These are phyloP conservation scores for Melanotaenia boesemani DNA, from an alignment of 2,797 vertebrate genomes.

Conservation along the genomic window DNA sequence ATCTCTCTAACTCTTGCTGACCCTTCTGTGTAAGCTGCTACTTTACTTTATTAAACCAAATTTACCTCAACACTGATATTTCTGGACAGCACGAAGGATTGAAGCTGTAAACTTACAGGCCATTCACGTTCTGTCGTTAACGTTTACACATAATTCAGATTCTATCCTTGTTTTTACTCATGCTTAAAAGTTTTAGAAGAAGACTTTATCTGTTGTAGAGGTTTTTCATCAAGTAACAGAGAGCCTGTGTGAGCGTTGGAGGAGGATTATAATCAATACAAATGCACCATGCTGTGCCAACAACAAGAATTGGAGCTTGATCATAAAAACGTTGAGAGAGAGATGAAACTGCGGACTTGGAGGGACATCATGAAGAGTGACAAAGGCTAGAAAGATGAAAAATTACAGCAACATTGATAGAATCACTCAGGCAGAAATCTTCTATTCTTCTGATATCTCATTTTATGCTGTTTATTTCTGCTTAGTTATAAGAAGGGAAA, in stretches of 20 bases:
- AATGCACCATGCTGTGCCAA: slow-evolving; percentile 33
- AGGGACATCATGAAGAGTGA: slow-evolving; percentile 4
- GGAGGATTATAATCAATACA: slow-evolving; percentile 45
- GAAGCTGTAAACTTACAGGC: slow-evolving; percentile 21
- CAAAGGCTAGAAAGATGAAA: neutral
- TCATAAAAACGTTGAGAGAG: slow-evolving; percentile 33
- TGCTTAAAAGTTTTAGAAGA: slow-evolving; percentile 7
- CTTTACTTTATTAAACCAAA: slow-evolving; percentile 33
- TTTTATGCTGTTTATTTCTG: neutral
- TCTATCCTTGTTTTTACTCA: slow-evolving; percentile 19
- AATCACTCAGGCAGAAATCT: slow-evolving; percentile 1
- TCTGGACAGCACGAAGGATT: neutral
- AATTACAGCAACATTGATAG: neutral
- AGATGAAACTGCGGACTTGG: neutral
- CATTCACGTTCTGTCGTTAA: slow-evolving; percentile 18
- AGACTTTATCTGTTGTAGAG: slow-evolving; percentile 28
- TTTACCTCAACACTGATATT: slow-evolving; percentile 26
- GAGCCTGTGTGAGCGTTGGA: slow-evolving; percentile 1
- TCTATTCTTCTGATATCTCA: neutral
- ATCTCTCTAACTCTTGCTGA: slow-evolving; percentile 39
- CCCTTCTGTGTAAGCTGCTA: slow-evolving; percentile 21
- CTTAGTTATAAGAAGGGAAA: neutral
- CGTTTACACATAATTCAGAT: slow-evolving; percentile 19
- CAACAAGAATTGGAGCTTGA: slow-evolving; percentile 35
- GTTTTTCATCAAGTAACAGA: slow-evolving; percentile 31